Conservation (phyloP, 92 coral and sea anemone genomes). For the Paragorgia papillata region DNA sequence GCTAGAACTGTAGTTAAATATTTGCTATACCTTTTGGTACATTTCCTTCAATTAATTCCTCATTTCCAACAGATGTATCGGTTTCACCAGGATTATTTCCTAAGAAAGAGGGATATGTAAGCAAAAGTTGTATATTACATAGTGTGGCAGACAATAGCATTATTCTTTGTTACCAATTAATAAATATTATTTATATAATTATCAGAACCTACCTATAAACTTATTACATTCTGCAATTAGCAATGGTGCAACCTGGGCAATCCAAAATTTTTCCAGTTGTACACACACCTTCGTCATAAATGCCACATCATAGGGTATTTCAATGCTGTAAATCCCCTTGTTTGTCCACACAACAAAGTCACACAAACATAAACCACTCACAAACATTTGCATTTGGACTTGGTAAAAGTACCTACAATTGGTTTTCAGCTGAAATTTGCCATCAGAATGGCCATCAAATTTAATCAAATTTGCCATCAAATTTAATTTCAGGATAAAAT, state of each 20-base stretch:
- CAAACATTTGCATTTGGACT: conserved; percentile 34
- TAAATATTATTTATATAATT: background rate
- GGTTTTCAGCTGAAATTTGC: background rate
- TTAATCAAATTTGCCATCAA: too few species aligned
- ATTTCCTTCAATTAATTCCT: too few species aligned
- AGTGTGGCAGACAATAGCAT: background rate
- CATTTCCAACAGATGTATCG: too few species aligned
- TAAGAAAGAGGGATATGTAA: too few species aligned
- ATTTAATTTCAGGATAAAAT: too few species aligned
- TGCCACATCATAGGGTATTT: conserved; percentile 1
- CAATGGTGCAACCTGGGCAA: conserved; percentile 21
- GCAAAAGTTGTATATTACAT: too few species aligned
- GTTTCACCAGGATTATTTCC: too few species aligned
- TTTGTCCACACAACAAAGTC: conserved; percentile 39
- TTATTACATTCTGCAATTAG: background rate
- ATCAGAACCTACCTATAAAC: too few species aligned
- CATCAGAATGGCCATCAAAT: conserved; percentile 1
- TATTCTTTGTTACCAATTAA: background rate
- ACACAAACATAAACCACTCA: background rate
- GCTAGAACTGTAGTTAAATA: too few species aligned
- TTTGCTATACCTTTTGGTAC: too few species aligned
- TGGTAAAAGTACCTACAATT: conserved; percentile 22
- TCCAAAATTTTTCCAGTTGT: conserved; percentile 27
- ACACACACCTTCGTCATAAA: conserved; percentile 7
- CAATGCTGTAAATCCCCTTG: conserved; percentile 6